These are phyloP conservation scores for Aythya baeri DNA, from an alignment of 2,113 vertebrate genomes.

Conservation along the genomic window DNA sequence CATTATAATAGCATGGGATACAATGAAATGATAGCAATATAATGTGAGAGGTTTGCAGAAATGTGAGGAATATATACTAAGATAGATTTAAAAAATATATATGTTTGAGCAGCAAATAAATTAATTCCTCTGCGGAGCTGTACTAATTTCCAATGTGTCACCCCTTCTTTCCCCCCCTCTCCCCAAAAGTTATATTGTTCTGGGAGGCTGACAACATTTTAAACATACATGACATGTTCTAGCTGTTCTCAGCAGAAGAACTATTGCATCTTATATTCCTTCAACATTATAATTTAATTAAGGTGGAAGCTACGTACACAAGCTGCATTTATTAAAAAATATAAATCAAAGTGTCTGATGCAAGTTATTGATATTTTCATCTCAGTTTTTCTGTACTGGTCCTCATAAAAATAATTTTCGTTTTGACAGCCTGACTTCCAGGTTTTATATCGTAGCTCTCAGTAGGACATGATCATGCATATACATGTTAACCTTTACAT, in stretches of 20 bases:
- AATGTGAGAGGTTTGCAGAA: neutral
- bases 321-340: conserved; percentile 17
- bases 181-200: neutral
- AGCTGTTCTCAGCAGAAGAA: neutral
- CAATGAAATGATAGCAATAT: neutral
- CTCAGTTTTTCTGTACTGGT: neutral
- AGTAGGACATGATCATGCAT: neutral
- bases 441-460: neutral
- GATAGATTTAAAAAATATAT: neutral
- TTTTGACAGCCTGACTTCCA: conserved; percentile 5
- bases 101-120: neutral
- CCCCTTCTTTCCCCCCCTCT: too few species aligned
- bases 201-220: neutral
- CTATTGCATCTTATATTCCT: neutral
- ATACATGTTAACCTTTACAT: neutral
- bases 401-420: neutral
- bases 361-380: neutral
- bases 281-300: conserved; percentile 1
- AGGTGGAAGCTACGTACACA: neutral
- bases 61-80: neutral
- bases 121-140: neutral
- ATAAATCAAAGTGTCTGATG: neutral
- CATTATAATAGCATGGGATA: neutral
- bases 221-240: neutral
- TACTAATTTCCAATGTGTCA: neutral